Base-by-base conservation (phyloP, 2,797 vertebrate species). In the Alcedo atthis region DNA sequence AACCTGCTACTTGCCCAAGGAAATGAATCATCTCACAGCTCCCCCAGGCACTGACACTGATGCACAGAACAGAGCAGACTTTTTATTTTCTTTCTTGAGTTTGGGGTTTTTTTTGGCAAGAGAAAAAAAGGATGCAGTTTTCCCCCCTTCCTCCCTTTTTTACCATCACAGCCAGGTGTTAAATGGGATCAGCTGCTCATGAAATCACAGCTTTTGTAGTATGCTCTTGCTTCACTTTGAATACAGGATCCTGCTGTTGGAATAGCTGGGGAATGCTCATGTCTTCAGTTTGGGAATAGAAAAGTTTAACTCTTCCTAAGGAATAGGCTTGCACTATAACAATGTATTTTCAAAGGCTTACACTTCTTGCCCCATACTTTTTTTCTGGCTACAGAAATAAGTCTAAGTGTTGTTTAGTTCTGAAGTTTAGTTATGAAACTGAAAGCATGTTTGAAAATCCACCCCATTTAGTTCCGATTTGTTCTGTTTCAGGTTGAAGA, bases 401-500 rank as follows among this genome's bases (percentile, higher is more conserved):
- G n/a, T 71, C 3, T 33, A 40, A 48, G 17, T 43, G 13, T 63
- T 17, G 11, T 37, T 37, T 37, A 37, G 37, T 37, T 37, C 37
- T 37, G 37, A 37, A 37, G 37, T 37, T 37, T 12, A 71, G 30
- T 43, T 82, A 61, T 0, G 16, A 55, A 81, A 37, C 21, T 42
- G 4, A 8, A 82, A 62, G 18, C 22, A 6, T 67, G 32, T 58
- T 73, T 66, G 55, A 68, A 70, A 54, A 19, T 54, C 15, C n/a
- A 67, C 1, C 26, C 25, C 3, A 7, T 62, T 66, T 24, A 68
- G 33, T 71, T 73, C 43, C 18, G 28, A 22, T 61, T 20, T 0
- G 0, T 71, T 94, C 9, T 89, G 26, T 16, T 87, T 26, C 70
- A 99, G 99, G 98, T 99, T 79, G 98, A 99, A 96, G 98, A 98